Conservation (phyloP, 1,140 invertebrate genomes). For the Maconellicoccus hirsutus region DNA sequence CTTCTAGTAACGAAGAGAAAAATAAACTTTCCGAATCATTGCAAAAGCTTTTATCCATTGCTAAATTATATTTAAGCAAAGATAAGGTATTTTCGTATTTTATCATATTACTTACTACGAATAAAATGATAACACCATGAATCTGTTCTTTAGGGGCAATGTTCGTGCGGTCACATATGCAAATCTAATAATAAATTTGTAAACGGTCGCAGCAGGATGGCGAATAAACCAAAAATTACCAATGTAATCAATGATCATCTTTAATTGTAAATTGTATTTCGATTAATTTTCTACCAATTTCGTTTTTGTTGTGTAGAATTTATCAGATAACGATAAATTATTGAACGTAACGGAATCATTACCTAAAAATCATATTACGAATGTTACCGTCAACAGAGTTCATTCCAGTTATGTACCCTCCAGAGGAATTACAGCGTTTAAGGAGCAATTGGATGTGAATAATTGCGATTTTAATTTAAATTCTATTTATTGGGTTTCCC, state of each 20-base stretch:
- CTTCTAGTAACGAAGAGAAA: conserved; percentile 12
- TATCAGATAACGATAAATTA: background rate
- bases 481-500: too few relatives aligned
- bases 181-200: conserved; percentile 23
- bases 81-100: conserved; percentile 24
- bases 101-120: background rate
- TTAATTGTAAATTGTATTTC: background rate
- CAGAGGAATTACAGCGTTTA: background rate
- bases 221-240: background rate
- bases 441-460: conserved; percentile 6
- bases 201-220: background rate
- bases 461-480: too few relatives aligned
- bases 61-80: conserved; percentile 28
- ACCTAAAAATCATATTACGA: background rate
- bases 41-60: conserved; percentile 29
- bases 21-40: conserved; percentile 25
- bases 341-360: background rate
- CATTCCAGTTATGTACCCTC: background rate
- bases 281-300: background rate
- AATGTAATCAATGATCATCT: background rate
- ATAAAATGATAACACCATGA: too few relatives aligned
- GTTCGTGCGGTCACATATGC: background rate
- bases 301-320: background rate
- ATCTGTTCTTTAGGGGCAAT: background rate
- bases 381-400: background rate